Base-by-base conservation (phyloP, 2,888 invertebrate genomes). In the Phyllotreta cruciferae region DNA sequence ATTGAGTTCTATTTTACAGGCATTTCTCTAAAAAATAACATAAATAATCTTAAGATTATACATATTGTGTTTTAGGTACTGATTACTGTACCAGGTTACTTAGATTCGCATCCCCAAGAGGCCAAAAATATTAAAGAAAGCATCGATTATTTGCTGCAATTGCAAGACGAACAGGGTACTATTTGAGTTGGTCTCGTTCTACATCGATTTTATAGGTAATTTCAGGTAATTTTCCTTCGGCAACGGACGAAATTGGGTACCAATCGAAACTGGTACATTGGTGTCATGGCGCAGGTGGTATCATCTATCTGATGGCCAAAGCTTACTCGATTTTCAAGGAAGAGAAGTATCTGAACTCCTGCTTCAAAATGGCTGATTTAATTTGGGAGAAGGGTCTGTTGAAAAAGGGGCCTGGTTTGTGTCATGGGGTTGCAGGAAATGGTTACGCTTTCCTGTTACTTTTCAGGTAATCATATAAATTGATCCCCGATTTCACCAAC, bases 221-320 rank as follows among this genome's bases (percentile, higher is more conserved):
- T 56, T n/a, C 50, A 73, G 73, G 73, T 4, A 75, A 80, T 69
- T 80, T 80, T 67, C 80, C 80, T 1, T 70, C 89, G 69, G 89
- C 90, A 3, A 83, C 90, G 77, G 92, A 89, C 71, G 90, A 93
- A 77, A 81, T 89, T 55, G 82, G 84, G 4, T 74, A 82, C 39
- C 79, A 81, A 8, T 88, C 92, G 63, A 90, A 92, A 65, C 81
- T 94, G 8, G 86, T 94, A 0, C 94, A 95, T 76, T 94, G 94
- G 95, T 95, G 95, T 78, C 94, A 95, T 77, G 95, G 95, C 0
- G 93, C 93, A 7, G 90, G 93, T 6, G 94, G 94, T 0, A 62
- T 70, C 13, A 83, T 94, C 6, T 94, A 93, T 75, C 78, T 93
- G 38, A 86, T 95, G 83, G 92, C 92, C 1, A 90, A 90, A 79